Evolutionary conservation across 2,888 invertebrate genomes (phyloP).

Genomic region (Ariolimax columbianus): DNA sequence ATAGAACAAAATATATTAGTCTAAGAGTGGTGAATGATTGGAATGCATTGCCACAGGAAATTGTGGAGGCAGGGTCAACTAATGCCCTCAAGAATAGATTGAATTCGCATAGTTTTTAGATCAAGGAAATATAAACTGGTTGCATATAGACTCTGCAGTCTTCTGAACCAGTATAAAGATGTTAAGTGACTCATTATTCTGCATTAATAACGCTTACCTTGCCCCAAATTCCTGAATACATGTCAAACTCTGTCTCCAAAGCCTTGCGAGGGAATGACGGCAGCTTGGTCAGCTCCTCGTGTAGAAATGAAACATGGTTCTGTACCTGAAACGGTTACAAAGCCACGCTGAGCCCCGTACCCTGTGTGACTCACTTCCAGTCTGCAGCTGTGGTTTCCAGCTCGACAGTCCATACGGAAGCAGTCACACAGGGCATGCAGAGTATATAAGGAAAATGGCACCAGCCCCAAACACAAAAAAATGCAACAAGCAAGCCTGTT

Average conservation of each 20-base stretch:
- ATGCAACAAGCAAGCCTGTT: constrained; percentile 25
- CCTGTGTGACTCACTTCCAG: constrained; percentile 49
- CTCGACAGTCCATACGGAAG: constrained; percentile 35
- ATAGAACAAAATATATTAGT: no score
- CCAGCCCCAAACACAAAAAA: background rate
- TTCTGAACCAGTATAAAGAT: no score
- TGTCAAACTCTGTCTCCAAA: constrained; percentile 94
- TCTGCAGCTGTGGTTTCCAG: constrained; percentile 3
- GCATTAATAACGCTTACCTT: constrained; percentile 82
- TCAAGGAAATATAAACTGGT: no score
- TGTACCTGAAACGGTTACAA: constrained; percentile 84
- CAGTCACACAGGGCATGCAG: constrained; percentile 53
- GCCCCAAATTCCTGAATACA: constrained; percentile 82
- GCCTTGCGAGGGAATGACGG: constrained; percentile 99
- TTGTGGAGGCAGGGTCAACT: no score
- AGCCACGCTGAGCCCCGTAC: constrained; percentile 32
- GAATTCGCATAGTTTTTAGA: no score
- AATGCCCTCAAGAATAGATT: no score
- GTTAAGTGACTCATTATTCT: no score
- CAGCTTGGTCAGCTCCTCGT: constrained; percentile 98
- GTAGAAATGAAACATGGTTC: constrained; percentile 97
- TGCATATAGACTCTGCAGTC: no score
- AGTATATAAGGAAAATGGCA: background rate
- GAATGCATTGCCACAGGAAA: no score
- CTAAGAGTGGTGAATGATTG: no score